Evolutionary conservation across 2,797 vertebrate genomes (phyloP).

Genomic region (Chloroceryle amazona): DNA sequence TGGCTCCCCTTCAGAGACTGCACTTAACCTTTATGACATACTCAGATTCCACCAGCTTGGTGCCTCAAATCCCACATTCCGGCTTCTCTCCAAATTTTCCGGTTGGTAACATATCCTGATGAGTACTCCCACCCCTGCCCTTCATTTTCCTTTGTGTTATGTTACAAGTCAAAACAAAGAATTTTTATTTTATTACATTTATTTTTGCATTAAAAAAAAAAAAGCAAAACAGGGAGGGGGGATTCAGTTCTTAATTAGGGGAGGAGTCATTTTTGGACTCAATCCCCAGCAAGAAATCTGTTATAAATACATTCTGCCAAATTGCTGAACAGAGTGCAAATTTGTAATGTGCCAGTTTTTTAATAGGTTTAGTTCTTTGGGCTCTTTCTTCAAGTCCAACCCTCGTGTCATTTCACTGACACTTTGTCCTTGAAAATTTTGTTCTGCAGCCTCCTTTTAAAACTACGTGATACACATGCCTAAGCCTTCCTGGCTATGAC

Average conservation of each 20-base stretch:
- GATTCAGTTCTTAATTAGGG: slow-evolving; percentile 77
- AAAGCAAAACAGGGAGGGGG: not conserved
- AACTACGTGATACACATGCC: not conserved
- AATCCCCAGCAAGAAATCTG: slow-evolving; percentile 79
- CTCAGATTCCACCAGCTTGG: slow-evolving; percentile 50
- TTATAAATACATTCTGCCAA: slow-evolving; percentile 81
- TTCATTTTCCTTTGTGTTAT: slow-evolving; percentile 14
- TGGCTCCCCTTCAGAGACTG: slow-evolving; percentile 54
- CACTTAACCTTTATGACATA: slow-evolving; percentile 62
- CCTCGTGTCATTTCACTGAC: slow-evolving; percentile 64
- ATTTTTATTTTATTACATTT: slow-evolving; percentile 4
- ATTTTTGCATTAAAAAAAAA: not conserved
- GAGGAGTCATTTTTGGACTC: slow-evolving; percentile 78
- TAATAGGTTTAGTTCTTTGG: slow-evolving; percentile 77
- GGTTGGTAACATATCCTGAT: slow-evolving; percentile 29
- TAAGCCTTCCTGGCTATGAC: slow-evolving; percentile 61
- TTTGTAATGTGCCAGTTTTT: slow-evolving; percentile 78
- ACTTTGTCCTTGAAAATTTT: slow-evolving; percentile 74
- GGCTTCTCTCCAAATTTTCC: slow-evolving; percentile 71
- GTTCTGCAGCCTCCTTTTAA: slow-evolving; percentile 19
- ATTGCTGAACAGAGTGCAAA: slow-evolving; percentile 72
- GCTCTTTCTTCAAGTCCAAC: slow-evolving; percentile 71
- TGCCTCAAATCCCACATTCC: slow-evolving; percentile 41
- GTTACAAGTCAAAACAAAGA: slow-evolving; percentile 46
- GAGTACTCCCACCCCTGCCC: not conserved